Evolutionary conservation across 1,140 invertebrate species (phyloP), one percentile per base, ranked within the genome.

Genomic region (Calephelis virginiensis): DNA sequence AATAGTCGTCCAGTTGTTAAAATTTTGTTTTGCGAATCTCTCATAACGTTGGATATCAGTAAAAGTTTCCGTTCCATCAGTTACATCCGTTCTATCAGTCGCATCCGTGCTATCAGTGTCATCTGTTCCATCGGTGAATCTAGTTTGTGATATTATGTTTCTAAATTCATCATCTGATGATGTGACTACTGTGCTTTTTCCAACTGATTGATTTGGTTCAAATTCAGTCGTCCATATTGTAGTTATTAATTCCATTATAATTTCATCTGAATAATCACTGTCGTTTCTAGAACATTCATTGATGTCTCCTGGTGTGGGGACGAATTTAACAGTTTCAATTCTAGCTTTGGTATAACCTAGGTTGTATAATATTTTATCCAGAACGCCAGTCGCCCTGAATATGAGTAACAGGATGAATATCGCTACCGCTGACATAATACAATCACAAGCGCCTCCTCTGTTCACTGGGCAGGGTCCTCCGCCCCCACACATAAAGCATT

Each of bases 401-500:
- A 89, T 82, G 66, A 84, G 80, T 70, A 85, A 85, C 7, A 89
- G 59, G 14, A 85, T 76, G 6, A 78, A 53, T n/a, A 89, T 75
- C 13, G 82, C 83, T 1, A 85, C 10, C 5, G 64, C 67, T 8
- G 86, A 86, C 80, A 89, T 84, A 5, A 89, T 50, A 56, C 82
- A 86, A 28, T 85, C 83, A 47, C 81, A 81, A 0, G 74, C 70
- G 0, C 85, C 83, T 1, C 84, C 83, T 67, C 80, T 79, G 43
- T 75, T 78, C 0, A 76, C 77, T 0, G 82, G 81, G 38, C 83
- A 85, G 0, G 72, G 68, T 0, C 86, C 85, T 0, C 84, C 83
- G 0, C 87, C 85, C 0, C 85, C 80, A 38, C 85, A 90, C 75
- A 90, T 74, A 10, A 87, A 80, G 61, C 83, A 87, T 60, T 85